Evolutionary conservation across 2,888 invertebrate genomes (phyloP).

Genomic region (Nomada flava): DNA sequence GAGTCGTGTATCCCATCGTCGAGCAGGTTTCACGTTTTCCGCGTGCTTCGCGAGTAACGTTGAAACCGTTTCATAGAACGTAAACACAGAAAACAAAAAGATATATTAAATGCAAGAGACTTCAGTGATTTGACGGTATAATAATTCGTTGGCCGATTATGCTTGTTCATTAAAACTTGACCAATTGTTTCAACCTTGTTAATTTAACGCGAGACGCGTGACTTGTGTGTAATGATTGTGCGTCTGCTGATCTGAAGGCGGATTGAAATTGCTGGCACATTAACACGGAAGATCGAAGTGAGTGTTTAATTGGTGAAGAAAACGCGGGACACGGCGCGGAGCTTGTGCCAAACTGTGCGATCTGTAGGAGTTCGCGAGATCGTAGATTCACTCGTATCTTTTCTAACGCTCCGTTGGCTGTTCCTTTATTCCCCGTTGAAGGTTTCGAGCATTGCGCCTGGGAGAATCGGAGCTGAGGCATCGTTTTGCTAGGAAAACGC

Average conservation of each 20-base stretch:
- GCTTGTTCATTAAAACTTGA: not conserved
- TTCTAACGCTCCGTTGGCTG: not conserved
- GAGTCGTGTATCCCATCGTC: slow-evolving; percentile 74
- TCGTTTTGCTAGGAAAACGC: not conserved
- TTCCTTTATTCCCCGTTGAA: no score
- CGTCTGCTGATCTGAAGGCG: no score
- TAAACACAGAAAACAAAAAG: not conserved
- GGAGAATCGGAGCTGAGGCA: not conserved
- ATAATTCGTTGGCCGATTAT: no score
- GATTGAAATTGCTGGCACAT: no score
- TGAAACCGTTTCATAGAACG: not conserved
- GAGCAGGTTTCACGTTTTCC: slow-evolving; percentile 59
- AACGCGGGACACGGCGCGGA: not conserved
- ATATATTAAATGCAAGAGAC: not conserved
- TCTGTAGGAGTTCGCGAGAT: not conserved
- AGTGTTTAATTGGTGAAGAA: slow-evolving; percentile 29
- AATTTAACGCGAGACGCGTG: not conserved
- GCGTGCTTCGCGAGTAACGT: slow-evolving; percentile 5
- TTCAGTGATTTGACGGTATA: not conserved
- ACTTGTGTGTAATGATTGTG: not conserved
- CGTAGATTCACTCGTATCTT: not conserved
- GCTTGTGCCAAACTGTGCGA: slow-evolving; percentile 16
- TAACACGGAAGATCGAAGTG: slow-evolving; percentile 1
- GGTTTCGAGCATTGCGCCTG: not conserved
- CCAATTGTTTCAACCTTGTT: not conserved